Conservation (phyloP, 2,113 vertebrate species). For the Hemiprocne comata region DNA sequence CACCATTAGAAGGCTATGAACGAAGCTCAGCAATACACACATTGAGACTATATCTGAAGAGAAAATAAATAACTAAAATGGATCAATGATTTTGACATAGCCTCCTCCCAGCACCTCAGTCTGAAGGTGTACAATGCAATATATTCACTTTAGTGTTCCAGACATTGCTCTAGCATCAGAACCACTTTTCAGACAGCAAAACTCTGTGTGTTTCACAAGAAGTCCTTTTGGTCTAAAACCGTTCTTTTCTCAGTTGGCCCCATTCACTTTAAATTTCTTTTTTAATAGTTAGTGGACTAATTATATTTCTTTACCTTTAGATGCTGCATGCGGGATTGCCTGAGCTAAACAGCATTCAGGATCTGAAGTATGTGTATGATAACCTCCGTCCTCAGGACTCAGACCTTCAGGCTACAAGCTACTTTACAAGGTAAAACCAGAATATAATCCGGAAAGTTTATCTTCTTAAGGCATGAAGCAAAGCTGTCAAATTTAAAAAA, state of each 20-base stretch:
- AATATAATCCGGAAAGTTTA: background rate
- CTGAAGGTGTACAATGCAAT: background rate
- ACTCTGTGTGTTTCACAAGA: background rate
- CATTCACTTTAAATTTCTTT: background rate
- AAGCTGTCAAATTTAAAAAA: background rate
- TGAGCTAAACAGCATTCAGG: conserved; percentile 80
- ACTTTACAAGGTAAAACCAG: conserved; percentile 85
- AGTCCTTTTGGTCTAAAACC: background rate
- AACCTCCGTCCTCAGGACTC: conserved; percentile 87
- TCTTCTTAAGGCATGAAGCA: background rate
- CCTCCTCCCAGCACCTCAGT: background rate
- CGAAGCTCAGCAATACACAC: background rate
- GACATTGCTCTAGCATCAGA: background rate
- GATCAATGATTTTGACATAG: background rate
- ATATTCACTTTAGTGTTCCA: background rate
- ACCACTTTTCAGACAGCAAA: background rate
- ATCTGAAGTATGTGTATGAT: conserved; percentile 85
- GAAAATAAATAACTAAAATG: background rate
- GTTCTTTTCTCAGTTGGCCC: background rate
- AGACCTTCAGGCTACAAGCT: conserved; percentile 86
- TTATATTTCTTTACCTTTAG: conserved; percentile 58
- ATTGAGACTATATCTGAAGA: background rate
- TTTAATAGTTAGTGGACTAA: background rate
- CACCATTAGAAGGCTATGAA: background rate
- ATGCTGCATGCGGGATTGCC: conserved; percentile 87